Evolutionary conservation across 2,113 vertebrate species (phyloP), one percentile per base, ranked within the genome.

Genomic region (Notiomystis cincta): DNA sequence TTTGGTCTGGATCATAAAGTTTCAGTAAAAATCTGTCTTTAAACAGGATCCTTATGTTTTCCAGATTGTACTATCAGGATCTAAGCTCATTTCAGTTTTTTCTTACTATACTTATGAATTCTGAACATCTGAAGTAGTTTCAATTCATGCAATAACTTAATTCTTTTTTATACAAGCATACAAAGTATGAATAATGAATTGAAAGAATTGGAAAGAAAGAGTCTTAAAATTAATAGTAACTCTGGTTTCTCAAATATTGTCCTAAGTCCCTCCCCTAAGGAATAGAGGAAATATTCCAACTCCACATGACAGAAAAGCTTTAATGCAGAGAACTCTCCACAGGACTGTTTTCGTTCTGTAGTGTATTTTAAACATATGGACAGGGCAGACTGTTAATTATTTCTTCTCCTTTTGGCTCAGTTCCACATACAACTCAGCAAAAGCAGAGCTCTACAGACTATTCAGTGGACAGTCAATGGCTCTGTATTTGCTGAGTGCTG

Each of bases 381-480:
- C 86, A 92, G 76, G 80, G 72, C 82, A 87, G 80, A 75, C 85
- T 95, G 93, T 96, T 96, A 95, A 96, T 97, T 96, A 95, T 96
- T 94, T 93, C 72, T 94, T 95, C 88, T 96, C 76, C 69, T 92
- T 94, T 94, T 97, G 96, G 96, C 93, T 93, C 82, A 38, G 60
- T 86, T 95, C 92, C 93, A 94, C 0, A 0, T 61, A 82, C 80
- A 92, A 65, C 92, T 95, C 96, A 96, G 92, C 90, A 93, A 93
- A 94, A 79, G 57, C 79, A 71, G 86, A 90, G 80, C 92, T 82
- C 50, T 78, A n/a, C 64, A 92, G 86, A 67, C 90, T 89, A 64
- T 81, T 96, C 85, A 84, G 4, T 61, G 77, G 86, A 94, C 92
- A 84, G 78, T 83, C 90, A 94, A 95, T 90, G 88, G 88, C 86